These are phyloP conservation scores for Oligia latruncula DNA, from an alignment of 2,888 invertebrate genomes.

Conservation along the genomic window DNA sequence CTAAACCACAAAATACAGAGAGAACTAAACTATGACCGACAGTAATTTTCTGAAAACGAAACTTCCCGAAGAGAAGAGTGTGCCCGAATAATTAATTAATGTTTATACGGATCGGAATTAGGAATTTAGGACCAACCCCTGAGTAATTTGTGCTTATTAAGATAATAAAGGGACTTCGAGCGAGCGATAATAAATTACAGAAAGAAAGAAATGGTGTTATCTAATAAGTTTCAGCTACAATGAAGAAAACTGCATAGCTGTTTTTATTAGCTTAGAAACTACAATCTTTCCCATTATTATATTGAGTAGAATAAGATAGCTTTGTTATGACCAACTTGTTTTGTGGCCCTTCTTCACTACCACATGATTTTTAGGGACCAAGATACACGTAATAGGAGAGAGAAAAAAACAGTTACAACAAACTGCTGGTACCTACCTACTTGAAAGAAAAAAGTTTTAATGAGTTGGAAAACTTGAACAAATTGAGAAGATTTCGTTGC, in stretches of 20 bases:
- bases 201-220: not conserved
- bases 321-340: not conserved
- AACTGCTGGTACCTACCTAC: not conserved
- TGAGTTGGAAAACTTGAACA: conserved; percentile 5
- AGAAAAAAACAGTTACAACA: not conserved
- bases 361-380: conserved; percentile 6
- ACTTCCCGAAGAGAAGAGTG: not conserved
- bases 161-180: conserved; percentile 5
- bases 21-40: not conserved
- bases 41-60: not conserved
- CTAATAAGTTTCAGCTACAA: conserved; percentile 3
- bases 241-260: conserved; percentile 6
- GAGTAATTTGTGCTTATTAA: conserved; percentile 9
- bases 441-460: conserved; percentile 10
- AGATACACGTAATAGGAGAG: not conserved
- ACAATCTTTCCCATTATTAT: not conserved
- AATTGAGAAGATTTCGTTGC: not conserved
- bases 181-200: not conserved
- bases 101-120: conserved; percentile 9
- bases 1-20: not conserved
- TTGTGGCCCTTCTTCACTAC: not conserved
- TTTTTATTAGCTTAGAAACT: not conserved
- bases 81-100: not conserved
- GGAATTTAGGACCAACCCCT: not conserved
- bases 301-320: not conserved